Evolutionary conservation across 2,797 vertebrate species (phyloP).

Genomic region (Xyrichtys novacula): DNA sequence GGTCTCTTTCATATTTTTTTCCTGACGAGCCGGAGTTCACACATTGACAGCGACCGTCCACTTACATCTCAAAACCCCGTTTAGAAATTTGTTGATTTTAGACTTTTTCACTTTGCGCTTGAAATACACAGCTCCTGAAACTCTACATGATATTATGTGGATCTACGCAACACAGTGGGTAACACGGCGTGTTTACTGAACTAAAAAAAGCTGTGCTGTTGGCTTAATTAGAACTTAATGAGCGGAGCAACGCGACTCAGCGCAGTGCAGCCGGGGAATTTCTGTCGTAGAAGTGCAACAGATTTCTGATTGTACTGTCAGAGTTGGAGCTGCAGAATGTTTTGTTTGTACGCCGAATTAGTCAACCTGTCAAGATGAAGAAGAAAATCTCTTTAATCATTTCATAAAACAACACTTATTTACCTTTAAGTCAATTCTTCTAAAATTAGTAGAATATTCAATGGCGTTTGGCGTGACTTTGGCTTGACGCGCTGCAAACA

Average conservation of each 20-base stretch:
- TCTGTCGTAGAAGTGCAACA: neutral
- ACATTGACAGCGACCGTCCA: neutral
- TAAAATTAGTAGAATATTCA: neutral
- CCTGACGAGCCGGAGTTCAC: neutral
- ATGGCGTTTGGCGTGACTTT: neutral
- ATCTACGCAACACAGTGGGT: neutral
- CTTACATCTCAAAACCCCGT: neutral
- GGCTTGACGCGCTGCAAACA: neutral
- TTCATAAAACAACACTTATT: neutral
- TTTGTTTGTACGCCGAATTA: slow-evolving; percentile 5
- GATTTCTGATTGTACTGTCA: neutral
- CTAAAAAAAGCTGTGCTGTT: rapidly evolving
- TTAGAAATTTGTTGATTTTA: neutral
- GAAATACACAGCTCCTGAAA: neutral
- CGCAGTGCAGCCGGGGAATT: neutral
- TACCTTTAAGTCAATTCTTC: neutral
- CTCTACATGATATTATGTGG: rapidly evolving
- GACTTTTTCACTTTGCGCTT: rapidly evolving
- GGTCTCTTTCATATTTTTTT: neutral
- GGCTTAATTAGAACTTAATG: neutral
- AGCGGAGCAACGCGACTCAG: neutral
- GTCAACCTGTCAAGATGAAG: neutral
- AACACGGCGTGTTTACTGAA: neutral
- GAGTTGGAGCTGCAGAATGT: neutral
- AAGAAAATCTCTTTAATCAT: rapidly evolving